These are phyloP conservation scores for Coleophora flavipennella DNA, from an alignment of 2,888 invertebrate genomes.

Conservation along the genomic window DNA sequence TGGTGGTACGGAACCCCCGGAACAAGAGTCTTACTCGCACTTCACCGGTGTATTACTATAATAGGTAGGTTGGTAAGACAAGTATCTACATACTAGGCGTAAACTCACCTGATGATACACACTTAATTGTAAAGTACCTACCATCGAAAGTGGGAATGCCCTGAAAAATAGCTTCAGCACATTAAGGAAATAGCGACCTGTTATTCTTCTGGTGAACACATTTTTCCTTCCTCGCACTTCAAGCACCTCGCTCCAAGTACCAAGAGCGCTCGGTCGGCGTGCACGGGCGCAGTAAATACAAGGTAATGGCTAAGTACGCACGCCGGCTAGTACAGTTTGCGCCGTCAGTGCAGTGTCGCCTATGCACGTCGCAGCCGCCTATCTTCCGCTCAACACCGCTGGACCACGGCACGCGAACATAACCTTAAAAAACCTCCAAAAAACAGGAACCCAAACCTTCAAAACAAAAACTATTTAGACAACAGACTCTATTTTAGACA, in stretches of 20 bases:
- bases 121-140: no score
- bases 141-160: no score
- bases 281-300: constrained; percentile 67
- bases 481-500: constrained; percentile 58
- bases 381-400: constrained; percentile 48
- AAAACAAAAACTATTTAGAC: constrained; percentile 42
- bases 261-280: constrained; percentile 37
- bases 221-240: neutral
- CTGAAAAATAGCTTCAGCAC: no score
- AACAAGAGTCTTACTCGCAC: no score
- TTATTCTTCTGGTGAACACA: no score
- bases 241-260: constrained; percentile 30
- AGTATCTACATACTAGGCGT: no score
- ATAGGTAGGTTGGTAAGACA: no score
- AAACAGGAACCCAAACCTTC: constrained; percentile 32
- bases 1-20: no score
- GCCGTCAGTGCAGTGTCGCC: constrained; percentile 70
- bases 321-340: constrained; percentile 70
- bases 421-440: constrained; percentile 61
- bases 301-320: constrained; percentile 73
- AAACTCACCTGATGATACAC: no score
- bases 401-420: constrained; percentile 60
- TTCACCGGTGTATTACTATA: no score
- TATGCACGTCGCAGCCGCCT: constrained; percentile 71
- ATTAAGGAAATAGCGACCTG: no score